phyloP scores from a whole-genome alignment of 2,113 vertebrate species.

The Semnornis frantzii region DNA sequence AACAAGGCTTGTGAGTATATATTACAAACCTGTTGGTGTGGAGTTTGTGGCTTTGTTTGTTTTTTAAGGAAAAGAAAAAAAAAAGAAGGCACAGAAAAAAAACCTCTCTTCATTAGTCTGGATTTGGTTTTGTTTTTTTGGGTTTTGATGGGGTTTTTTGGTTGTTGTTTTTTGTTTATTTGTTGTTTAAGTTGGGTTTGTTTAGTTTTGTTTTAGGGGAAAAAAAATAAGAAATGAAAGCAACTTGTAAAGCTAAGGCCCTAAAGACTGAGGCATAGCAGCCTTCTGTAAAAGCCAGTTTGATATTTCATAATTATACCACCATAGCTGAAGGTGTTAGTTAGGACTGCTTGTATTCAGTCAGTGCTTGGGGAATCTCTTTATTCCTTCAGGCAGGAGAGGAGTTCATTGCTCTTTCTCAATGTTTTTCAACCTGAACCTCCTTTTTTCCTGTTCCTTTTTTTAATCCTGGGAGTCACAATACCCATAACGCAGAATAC shows the following conservation, averaged over 20 bases:
- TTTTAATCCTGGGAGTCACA: neutral
- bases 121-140: neutral
- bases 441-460: neutral
- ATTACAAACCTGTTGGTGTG: neutral
- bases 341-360: neutral
- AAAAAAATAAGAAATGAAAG: neutral
- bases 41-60: neutral
- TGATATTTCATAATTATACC: neutral
- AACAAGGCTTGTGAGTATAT: fast-evolving
- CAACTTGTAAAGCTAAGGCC: neutral
- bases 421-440: neutral
- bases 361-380: neutral
- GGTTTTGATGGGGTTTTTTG: neutral
- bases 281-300: neutral
- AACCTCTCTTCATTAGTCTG: neutral
- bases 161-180: no score
- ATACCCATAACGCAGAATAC: neutral
- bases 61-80: no score
- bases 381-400: neutral
- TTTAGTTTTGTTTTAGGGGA: neutral
- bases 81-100: no score
- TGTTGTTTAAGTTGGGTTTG: neutral
- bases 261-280: neutral
- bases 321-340: neutral
- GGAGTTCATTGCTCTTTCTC: neutral